These are phyloP conservation scores for Agrotis segetum DNA, from an alignment of 2,888 invertebrate species.

Conservation along the genomic window DNA sequence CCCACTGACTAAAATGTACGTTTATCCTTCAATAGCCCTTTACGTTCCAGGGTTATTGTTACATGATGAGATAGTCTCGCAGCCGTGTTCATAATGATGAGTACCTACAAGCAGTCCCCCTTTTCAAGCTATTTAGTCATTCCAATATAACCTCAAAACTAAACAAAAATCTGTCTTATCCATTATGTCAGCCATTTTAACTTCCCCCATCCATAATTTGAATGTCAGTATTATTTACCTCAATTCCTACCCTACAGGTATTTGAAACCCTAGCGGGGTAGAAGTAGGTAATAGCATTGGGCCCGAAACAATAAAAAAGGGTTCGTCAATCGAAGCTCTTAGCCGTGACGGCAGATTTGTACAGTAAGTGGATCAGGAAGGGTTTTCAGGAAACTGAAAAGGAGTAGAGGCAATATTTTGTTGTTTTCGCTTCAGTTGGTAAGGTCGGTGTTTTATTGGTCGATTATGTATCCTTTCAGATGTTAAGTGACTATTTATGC, in stretches of 20 bases:
- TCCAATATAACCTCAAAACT: background rate
- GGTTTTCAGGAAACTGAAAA: conserved; percentile 14
- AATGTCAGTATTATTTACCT: conserved; percentile 21
- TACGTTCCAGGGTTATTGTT: too few species aligned
- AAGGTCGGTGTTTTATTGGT: background rate
- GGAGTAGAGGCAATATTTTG: conserved; percentile 29
- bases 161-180: background rate
- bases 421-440: conserved; percentile 18
- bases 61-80: too few species aligned
- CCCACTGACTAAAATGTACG: too few species aligned
- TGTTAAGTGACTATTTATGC: background rate
- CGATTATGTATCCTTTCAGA: background rate
- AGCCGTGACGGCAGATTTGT: conserved; percentile 54
- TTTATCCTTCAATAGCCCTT: too few species aligned
- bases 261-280: conserved; percentile 25
- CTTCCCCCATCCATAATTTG: background rate
- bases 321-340: conserved; percentile 46
- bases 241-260: background rate
- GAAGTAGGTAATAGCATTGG: conserved; percentile 46
- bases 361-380: conserved; percentile 52
- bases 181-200: background rate
- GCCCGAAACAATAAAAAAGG: conserved; percentile 61
- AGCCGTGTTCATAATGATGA: background rate
- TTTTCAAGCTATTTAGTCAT: background rate
- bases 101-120: too few species aligned